phyloP scores from a whole-genome alignment of 1,140 invertebrate species.

The Brachystomella parvula region DNA sequence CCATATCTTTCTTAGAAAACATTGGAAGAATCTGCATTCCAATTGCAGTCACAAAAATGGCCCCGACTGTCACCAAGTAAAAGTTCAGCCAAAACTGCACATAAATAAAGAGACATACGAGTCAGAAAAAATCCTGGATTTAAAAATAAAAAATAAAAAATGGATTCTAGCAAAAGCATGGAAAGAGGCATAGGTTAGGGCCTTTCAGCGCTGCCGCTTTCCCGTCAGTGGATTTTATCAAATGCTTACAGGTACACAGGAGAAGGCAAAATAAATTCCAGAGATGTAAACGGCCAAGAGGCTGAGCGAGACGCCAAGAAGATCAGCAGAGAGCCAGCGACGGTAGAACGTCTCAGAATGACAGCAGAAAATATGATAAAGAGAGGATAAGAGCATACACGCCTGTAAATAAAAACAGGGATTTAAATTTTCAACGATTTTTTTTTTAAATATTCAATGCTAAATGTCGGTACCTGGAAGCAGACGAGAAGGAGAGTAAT shows the following conservation, averaged over 20 bases:
- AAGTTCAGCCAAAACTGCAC: conserved; percentile 70
- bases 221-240: not conserved
- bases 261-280: conserved; percentile 93
- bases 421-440: too few species aligned
- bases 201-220: not conserved
- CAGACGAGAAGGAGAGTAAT: conserved; percentile 71
- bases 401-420: conserved; percentile 53
- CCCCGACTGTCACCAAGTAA: conserved; percentile 69
- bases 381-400: conserved; percentile 84
- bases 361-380: conserved; percentile 92
- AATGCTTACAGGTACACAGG: conserved; percentile 74
- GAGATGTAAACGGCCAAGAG: conserved; percentile 89
- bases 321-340: conserved; percentile 79
- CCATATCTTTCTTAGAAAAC: conserved; percentile 40
- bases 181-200: too few species aligned
- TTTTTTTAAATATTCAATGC: too few species aligned
- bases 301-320: conserved; percentile 86
- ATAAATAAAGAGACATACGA: conserved; percentile 30
- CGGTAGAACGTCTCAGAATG: conserved; percentile 77
- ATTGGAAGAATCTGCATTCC: conserved; percentile 59
- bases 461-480: conserved; percentile 60
- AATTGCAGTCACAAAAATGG: conserved; percentile 72
- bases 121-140: too few species aligned
- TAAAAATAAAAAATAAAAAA: too few species aligned
- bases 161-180: too few species aligned